Percentiles rank a stretch among this genome's conserved stretches.
Conservation (phyloP, 2,113 vertebrate genomes). For the Dunckerocampus dactyliophorus region DNA sequence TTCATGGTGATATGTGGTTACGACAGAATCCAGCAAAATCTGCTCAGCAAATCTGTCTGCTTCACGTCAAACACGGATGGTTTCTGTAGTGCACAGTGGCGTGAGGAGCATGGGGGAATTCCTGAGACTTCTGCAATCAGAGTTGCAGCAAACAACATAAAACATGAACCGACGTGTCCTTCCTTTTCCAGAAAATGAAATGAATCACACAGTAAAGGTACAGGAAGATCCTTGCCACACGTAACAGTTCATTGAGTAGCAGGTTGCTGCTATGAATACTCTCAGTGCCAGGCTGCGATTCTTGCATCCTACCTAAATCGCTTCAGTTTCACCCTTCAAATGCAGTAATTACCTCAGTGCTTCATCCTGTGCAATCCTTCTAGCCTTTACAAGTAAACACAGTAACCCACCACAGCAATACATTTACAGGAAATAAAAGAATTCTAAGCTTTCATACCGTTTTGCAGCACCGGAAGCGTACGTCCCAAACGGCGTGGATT, state of each 20-base stretch:
- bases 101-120: conserved; percentile 58
- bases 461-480: conserved; percentile 49
- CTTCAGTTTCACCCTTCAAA: no score
- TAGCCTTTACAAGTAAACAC: background rate
- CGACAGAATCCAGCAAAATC: conserved; percentile 23
- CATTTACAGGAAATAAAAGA: background rate
- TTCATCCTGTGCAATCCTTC: no score
- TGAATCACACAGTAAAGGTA: conserved; percentile 21
- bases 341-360: conserved; percentile 8
- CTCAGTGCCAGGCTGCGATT: no score
- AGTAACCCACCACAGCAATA: conserved; percentile 13
- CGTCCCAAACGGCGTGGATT: conserved; percentile 44
- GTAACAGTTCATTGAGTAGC: no score
- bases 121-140: conserved; percentile 50
- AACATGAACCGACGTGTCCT: conserved; percentile 35
- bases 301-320: no score
- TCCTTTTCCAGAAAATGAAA: conserved; percentile 38
- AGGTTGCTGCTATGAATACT: no score
- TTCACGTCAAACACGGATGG: background rate
- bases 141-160: conserved; percentile 23
- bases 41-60: conserved; percentile 30
- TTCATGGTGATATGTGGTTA: no score
- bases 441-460: conserved; percentile 44
- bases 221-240: no score
- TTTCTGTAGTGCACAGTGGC: conserved; percentile 15